phyloP scores from a whole-genome alignment of 2,113 vertebrate species.

The Barbus barbus region DNA sequence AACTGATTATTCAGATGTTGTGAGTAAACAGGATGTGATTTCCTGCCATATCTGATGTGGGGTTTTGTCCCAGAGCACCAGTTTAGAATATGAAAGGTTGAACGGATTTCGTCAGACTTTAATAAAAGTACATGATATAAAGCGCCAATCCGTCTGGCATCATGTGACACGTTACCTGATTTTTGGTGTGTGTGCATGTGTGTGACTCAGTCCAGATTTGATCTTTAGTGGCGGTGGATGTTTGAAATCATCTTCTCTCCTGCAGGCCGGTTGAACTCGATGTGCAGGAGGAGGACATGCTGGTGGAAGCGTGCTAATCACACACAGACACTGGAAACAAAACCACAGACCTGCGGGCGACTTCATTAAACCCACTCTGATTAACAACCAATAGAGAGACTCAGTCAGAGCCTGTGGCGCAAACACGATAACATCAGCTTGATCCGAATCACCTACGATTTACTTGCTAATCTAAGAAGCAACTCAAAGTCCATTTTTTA shows the following conservation, averaged over 20 bases:
- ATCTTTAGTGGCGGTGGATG: not conserved
- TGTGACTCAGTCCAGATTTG: not conserved
- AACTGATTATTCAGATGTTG: slow-evolving; percentile 36
- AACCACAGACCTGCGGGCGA: slow-evolving; percentile 58
- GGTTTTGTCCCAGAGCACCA: not conserved
- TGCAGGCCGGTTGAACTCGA: slow-evolving; percentile 8
- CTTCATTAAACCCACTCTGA: slow-evolving; percentile 59
- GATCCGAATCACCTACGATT: not conserved
- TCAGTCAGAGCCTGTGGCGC: slow-evolving; percentile 49
- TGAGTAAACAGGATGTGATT: slow-evolving; percentile 38
- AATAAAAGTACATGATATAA: not conserved
- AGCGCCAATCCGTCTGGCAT: not conserved
- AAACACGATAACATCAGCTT: slow-evolving; percentile 43
- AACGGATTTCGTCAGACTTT: not conserved
- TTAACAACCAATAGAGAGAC: slow-evolving; percentile 57
- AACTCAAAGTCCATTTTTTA: not conserved
- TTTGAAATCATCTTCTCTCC: not conserved
- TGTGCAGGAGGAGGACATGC: too few species aligned
- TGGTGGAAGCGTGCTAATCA: slow-evolving; percentile 61
- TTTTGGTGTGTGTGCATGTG: not conserved
- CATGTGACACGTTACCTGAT: not conserved
- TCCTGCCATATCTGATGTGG: slow-evolving; percentile 9
- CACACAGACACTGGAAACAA: slow-evolving; percentile 64
- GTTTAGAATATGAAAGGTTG: not conserved
- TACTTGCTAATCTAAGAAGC: not conserved